These are phyloP conservation scores for Neoascia interrupta DNA, from an alignment of 2,888 invertebrate genomes.

Conservation along the genomic window DNA sequence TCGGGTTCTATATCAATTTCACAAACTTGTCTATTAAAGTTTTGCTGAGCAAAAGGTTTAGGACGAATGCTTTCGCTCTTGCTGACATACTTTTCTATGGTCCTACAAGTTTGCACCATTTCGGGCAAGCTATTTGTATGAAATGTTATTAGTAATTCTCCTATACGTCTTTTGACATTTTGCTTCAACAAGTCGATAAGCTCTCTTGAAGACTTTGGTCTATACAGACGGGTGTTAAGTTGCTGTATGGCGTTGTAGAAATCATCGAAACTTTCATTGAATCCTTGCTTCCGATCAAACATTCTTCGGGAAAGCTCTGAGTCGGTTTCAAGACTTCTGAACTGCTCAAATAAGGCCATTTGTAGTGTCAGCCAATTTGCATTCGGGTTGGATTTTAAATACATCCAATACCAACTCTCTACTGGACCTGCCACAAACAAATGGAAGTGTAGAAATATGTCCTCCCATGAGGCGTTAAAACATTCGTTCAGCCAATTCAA, in stretches of 20 bases:
- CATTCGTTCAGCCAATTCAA: no score
- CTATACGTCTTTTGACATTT: background rate
- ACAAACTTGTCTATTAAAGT: background rate
- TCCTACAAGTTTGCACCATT: constrained; percentile 1
- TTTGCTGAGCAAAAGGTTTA: background rate
- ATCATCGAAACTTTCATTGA: no score
- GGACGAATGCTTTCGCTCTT: background rate
- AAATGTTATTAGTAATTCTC: background rate
- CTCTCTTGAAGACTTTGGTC: background rate
- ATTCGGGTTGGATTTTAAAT: no score
- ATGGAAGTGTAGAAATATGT: no score
- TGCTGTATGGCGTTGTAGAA: background rate
- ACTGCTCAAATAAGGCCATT: no score
- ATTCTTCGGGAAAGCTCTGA: no score
- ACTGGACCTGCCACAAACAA: no score
- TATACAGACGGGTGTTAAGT: background rate
- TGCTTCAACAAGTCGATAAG: background rate
- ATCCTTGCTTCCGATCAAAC: no score
- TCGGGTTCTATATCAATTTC: background rate
- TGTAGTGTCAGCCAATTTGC: no score
- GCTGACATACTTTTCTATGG: background rate
- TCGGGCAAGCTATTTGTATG: background rate
- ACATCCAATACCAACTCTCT: no score
- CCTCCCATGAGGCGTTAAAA: no score
- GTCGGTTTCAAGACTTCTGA: no score